Base-by-base conservation (phyloP, 2,797 vertebrate genomes). In the Syngnathus rostellatus region DNA sequence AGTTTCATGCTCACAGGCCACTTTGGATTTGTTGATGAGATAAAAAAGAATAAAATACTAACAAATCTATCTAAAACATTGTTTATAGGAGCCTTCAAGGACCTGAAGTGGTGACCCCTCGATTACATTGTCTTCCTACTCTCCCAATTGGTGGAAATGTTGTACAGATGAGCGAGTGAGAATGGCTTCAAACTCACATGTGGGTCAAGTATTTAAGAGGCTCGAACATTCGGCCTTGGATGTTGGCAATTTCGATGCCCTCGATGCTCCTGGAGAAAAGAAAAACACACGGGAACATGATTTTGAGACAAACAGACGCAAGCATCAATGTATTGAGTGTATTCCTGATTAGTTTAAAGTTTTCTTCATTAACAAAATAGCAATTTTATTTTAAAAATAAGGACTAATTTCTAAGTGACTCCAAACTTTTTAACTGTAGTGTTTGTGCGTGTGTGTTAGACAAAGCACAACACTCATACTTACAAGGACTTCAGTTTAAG, bases 191-290 rank as follows among this genome's bases (percentile, higher is more conserved):
- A 86, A 92, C 95, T 95, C 90, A 98, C 97, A 99, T 97, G 71
- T 98, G 93, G 72, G 96, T 96, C 80, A 99, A 88, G 77, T 96
- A 92, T 87, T 81, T 89, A n/a, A 99, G 92, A n/a, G 93, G 92
- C 74, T 89, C 92, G 81, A 98, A 99, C 94, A 98, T 97, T 82
- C 93, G 92, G 66, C 91, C 90, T 68, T 97, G 94, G 75, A 98
- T 97, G 87, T 95, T 94, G 71, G 84, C 79, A 76, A 99, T 96
- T 87, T 99, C 96, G 72, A 98, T 92, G 70, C 95, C 97, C 70
- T 97, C 95, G 69, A 99, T 94, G 83, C 94, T 95, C 82, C 95
- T 99, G 80, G 68, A 90, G 84, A 79, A 82, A 25, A 64, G 4
- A 64, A n/a, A n/a, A 1, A 31, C 25, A 48, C 8, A 9, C 1